phyloP scores from a whole-genome alignment of 2,888 invertebrate genomes.

The Thecophora atra region DNA sequence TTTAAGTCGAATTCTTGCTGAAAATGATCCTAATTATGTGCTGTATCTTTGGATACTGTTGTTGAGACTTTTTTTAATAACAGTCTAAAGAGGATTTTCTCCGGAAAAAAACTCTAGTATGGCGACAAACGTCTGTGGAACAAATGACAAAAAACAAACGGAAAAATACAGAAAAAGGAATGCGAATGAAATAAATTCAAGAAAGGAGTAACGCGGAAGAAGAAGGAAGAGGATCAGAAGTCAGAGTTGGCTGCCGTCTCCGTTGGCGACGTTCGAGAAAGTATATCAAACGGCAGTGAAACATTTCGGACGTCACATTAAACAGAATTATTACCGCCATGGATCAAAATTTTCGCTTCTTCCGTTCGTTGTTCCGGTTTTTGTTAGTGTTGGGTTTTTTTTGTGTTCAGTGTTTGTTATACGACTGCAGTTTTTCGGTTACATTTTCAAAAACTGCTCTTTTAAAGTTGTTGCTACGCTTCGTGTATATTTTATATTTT shows the following conservation, averaged over 20 bases:
- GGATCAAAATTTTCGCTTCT: constrained; percentile 43
- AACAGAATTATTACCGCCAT: constrained; percentile 45
- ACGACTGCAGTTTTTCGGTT: background rate
- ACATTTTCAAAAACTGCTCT: background rate
- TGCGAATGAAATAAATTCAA: no score
- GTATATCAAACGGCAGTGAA: constrained; percentile 28
- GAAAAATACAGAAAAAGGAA: no score
- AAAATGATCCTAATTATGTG: no score
- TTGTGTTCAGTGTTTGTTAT: constrained; percentile 2
- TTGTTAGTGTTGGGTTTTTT: background rate
- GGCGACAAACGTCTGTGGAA: no score
- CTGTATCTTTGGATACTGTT: no score
- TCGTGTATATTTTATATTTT: constrained; percentile 7
- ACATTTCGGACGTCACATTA: constrained; percentile 47
- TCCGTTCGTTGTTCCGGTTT: constrained; percentile 18
- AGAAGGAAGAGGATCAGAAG: no score
- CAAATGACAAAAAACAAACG: no score
- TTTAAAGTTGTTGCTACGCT: background rate
- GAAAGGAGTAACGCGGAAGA: no score
- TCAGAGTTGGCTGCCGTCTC: background rate
- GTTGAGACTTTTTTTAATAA: no score
- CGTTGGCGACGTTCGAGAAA: background rate
- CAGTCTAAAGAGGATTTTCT: no score
- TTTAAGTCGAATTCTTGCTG: no score
- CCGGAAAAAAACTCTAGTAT: no score